Base-by-base conservation (phyloP, 2,888 invertebrate genomes). In the Cremastobaeus sp. region DNA sequence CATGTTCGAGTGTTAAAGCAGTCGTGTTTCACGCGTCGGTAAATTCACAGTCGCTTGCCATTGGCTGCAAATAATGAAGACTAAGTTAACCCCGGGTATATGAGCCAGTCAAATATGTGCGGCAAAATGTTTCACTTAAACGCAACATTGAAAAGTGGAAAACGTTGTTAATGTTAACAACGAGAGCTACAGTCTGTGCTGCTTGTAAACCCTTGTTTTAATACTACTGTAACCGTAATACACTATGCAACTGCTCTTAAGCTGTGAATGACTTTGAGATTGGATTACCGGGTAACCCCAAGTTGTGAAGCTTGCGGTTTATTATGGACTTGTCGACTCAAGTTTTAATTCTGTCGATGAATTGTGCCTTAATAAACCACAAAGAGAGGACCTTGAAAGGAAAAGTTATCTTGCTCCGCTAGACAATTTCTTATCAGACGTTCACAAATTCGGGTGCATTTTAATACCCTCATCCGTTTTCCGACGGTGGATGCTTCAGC, bases 331-430 rank as follows among this genome's bases (percentile, higher is more conserved):
- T 52, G 65, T 65, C 71, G 59, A 52, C 59, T 54, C 45, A 65
- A 65, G 65, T 71, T 71, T 71, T 71, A 45, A 71, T 71, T 71
- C 59, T 3, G 25, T 52, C 41, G 28, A 71, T 65, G 71, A 71
- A 59, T 59, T 59, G 65, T 54, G 47, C 59, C 65, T 59, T 65
- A 59, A 71, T 71, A 65, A 59, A 30, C 43, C 28, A 43, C 6
- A 4, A 5, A 3, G 14, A 21, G 47, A 21, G 48, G 14, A 17
- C 18, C 15, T n/a, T 50, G 50, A 48, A 71, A 57, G 64, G 32
- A 30, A 48, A 55, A 70, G 60, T 62, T 69, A 70, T 60, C 52
- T 71, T 59, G 65, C 34, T 25, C 37, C 25, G 45, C 5, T 5
- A 41, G 37, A 35, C 59, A 68, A 68, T 68, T 68, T 59, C 52